Base-by-base conservation (phyloP, 2,797 vertebrate genomes). In the Tangara arthus region DNA sequence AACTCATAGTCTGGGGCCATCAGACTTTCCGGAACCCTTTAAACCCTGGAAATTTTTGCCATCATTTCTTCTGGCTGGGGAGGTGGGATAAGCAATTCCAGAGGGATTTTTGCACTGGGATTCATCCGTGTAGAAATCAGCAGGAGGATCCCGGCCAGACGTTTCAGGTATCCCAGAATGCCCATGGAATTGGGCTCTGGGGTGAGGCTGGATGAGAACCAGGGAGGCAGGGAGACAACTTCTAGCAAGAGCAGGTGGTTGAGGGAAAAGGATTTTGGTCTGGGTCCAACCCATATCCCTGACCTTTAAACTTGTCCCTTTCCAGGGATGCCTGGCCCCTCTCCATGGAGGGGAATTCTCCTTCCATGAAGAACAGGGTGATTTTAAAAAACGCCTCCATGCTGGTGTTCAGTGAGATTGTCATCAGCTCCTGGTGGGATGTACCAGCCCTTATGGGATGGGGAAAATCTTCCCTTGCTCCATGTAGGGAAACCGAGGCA, bases 251-350 rank as follows among this genome's bases (percentile, higher is more conserved):
- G 41, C 60, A 91, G 82, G 60, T 88, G 64, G 23, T 68, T 80
- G 72, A 80, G 30, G 63, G 44, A 83, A 73, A 81, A 57, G 16
- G 37, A 59, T 63, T 69, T 80, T 34, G 56, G 41, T 34, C 64
- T 59, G 56, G 44, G 44, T 73, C 44, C 68, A 81, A 2, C 60
- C 46, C 84, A 47, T 2, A 44, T 23, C 64, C 60, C 53, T 81
- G 91, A 61, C 81, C 77, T 93, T 95, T 92, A 86, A 92, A 75
- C 15, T 22, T 34, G 15, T 11, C 28, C 90, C 68, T 92, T 89
- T 69, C 59, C 79, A 85, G 39, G 55, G 70, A 57, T 82, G 37
- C 78, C 28, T 89, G 75, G 52, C 63, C 24, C 24, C 5, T 65
- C 63, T 89, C 91, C 85, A 34, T 4, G 26, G 52, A 68, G 21